Conservation (phyloP, 2,888 invertebrate genomes). For the Sinhomidia bicolor region DNA sequence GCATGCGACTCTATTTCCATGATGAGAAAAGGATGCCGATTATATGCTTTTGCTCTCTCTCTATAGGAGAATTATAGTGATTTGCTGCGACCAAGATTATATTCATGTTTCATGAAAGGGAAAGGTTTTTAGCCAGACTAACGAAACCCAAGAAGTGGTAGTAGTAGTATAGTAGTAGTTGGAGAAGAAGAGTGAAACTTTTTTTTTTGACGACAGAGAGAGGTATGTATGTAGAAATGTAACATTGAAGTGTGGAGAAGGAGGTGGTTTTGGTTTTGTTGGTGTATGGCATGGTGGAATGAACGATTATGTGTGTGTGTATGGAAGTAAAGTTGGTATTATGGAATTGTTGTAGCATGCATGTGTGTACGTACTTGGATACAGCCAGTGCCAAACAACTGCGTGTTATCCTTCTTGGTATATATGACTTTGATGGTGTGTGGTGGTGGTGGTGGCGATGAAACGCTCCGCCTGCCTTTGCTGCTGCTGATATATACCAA, state of each 20-base stretch:
- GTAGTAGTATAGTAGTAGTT: background rate
- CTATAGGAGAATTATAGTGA: background rate
- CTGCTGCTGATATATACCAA: background rate
- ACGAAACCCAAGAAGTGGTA: background rate
- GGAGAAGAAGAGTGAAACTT: background rate
- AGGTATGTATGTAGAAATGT: constrained; percentile 13
- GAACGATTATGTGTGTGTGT: constrained; percentile 26
- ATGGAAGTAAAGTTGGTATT: too few species aligned
- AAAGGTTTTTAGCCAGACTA: constrained; percentile 61
- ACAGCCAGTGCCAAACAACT: background rate
- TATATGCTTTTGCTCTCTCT: too few species aligned
- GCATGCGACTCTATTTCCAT: constrained; percentile 60
- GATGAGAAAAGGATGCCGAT: constrained; percentile 30
- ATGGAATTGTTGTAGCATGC: constrained; percentile 4
- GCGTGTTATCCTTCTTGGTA: background rate
- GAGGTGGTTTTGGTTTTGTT: constrained; percentile 40
- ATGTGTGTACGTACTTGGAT: constrained; percentile 1
- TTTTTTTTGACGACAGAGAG: background rate
- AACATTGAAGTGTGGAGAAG: constrained; percentile 44
- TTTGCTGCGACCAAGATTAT: background rate
- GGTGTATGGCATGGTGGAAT: constrained; percentile 41
- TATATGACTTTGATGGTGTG: background rate
- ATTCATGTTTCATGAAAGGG: constrained; percentile 73
- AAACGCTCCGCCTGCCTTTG: constrained; percentile 3
- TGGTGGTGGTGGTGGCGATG: constrained; percentile 2